Base-by-base conservation (phyloP, 2,113 vertebrate genomes). In the Benthochromis sp. region DNA sequence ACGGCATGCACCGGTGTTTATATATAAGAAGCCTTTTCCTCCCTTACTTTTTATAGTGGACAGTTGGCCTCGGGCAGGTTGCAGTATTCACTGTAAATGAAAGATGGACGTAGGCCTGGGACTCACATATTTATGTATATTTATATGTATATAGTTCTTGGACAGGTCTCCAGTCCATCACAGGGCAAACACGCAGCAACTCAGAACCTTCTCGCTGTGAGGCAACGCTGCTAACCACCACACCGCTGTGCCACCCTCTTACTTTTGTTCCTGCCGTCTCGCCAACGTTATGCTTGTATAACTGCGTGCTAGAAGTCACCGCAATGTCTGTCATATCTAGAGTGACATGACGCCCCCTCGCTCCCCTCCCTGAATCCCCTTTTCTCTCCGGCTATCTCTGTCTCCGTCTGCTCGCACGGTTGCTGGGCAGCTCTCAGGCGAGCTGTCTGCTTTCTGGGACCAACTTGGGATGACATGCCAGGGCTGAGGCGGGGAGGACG, bases 371-470 rank as follows among this genome's bases (percentile, higher is more conserved):
- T 13, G 54, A 27, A 5, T 34, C 38, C 38, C 11, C 16, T 52
- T 50, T 50, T 66, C 29, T 55, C 31, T 57, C 81, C 11, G 10
- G 82, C 82, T 43, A 11, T 86, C 61, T 86, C 86, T 38, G 84
- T 89, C 57, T 81, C 45, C 11, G 11, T 90, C 83, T 73, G 84
- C 34, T 85, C 43, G 66, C 10, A 12, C 21, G n/a, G 87, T 88
- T 86, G 71, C 89, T 24, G 78, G 90, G 86, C 81, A 86, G 89
- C 88, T 88, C 53, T 17, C 57, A 61, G 91, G 87, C 89, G 27
- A 90, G 78, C 92, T 92, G 92, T 93, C 90, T 31, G 52, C 53
- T 86, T 89, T 83, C 84, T 50, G 82, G 80, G 80, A 81, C 73
- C 82, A 59, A 83, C 87, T 80, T 55, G 2, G 36, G 69, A 71